Conservation (phyloP, 2,888 invertebrate genomes). For the Machimus atricapillus region DNA sequence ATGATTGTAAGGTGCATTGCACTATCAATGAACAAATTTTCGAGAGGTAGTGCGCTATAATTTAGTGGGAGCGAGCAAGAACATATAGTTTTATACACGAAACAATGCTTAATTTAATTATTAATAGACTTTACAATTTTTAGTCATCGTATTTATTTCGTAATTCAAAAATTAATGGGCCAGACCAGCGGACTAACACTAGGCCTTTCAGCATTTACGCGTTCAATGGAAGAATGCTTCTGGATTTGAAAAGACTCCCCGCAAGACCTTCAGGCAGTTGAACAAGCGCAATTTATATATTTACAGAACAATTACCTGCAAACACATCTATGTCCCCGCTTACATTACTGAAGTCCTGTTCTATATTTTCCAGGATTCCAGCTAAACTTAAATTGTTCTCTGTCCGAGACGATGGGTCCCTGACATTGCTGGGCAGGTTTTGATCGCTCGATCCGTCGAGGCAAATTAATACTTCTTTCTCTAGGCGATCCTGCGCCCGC, state of each 20-base stretch:
- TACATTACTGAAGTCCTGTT: slow-evolving; percentile 42
- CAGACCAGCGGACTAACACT: no score
- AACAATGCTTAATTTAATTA: no score
- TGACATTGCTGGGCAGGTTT: not conserved
- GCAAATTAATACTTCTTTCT: slow-evolving; percentile 34
- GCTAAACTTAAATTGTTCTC: not conserved
- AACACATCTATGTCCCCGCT: slow-evolving; percentile 44
- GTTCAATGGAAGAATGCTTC: no score
- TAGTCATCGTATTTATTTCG: no score
- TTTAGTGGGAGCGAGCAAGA: no score
- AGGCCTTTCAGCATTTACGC: no score
- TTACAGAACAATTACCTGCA: slow-evolving; percentile 35
- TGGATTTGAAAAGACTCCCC: not conserved
- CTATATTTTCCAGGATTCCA: slow-evolving; percentile 6
- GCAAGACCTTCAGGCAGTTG: not conserved
- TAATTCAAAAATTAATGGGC: no score
- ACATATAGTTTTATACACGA: no score
- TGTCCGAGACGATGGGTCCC: not conserved
- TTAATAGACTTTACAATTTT: no score
- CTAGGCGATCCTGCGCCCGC: slow-evolving; percentile 36
- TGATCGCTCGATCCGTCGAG: not conserved
- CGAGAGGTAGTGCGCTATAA: no score
- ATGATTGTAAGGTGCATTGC: no score
- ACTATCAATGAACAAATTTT: no score
- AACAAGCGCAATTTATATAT: not conserved